Conservation (phyloP, 1,140 invertebrate genomes). For the Hyphantria cunea region DNA sequence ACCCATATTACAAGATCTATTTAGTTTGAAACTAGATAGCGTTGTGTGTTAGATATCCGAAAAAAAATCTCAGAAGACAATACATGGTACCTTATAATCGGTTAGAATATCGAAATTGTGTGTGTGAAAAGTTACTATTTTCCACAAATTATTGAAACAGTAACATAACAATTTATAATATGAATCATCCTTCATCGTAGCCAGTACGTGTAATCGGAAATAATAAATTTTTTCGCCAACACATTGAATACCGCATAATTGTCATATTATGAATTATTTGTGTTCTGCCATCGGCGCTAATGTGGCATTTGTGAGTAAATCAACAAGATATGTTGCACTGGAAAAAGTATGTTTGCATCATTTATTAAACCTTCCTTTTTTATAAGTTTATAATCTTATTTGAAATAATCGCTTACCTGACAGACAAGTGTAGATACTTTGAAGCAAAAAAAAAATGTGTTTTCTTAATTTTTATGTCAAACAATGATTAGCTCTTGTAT, state of each 20-base stretch:
- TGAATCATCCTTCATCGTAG: neutral
- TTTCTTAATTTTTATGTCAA: no score
- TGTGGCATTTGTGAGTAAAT: constrained; percentile 50
- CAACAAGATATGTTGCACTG: constrained; percentile 29
- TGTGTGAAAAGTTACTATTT: neutral
- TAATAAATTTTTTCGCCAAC: constrained; percentile 55
- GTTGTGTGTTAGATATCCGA: no score
- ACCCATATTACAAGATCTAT: no score
- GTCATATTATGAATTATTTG: constrained; percentile 63
- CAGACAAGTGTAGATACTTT: no score
- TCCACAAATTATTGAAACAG: neutral
- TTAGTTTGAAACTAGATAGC: no score
- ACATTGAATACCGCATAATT: constrained; percentile 55
- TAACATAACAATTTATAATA: neutral
- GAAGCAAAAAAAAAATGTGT: no score
- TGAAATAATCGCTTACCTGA: no score
- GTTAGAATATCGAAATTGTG: no score
- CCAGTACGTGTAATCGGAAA: constrained; percentile 52
- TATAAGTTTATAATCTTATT: no score
- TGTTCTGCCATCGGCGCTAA: constrained; percentile 42
- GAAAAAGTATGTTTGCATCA: constrained; percentile 1
- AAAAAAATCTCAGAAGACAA: neutral
- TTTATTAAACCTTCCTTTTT: neutral
- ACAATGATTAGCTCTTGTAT: no score
- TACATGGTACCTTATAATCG: neutral